These are phyloP conservation scores for Hippocampus comes DNA, from an alignment of 2,113 vertebrate species.

Conservation along the genomic window DNA sequence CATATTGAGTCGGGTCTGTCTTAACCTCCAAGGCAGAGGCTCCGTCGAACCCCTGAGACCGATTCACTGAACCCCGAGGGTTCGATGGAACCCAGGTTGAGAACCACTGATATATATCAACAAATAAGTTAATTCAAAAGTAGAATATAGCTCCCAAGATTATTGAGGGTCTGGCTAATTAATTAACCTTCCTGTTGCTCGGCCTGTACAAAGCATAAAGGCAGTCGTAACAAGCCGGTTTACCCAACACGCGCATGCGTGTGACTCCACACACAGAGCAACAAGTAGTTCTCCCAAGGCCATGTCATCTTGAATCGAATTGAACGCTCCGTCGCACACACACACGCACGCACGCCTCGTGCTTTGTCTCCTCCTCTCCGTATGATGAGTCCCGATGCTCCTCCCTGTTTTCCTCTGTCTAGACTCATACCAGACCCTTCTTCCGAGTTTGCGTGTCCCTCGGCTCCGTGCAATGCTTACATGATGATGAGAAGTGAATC, in stretches of 20 bases:
- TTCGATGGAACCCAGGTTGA: too few species aligned
- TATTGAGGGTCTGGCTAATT: background rate
- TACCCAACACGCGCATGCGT: conserved; percentile 13
- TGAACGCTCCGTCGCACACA: conserved; percentile 27
- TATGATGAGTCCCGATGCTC: conserved; percentile 52
- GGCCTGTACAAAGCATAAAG: background rate
- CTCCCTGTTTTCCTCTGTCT: conserved; percentile 51
- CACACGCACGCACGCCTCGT: conserved; percentile 28
- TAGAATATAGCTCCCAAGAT: background rate
- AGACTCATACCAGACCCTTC: conserved; percentile 49
- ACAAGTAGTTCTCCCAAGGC: conserved; percentile 46
- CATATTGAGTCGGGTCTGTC: too few species aligned
- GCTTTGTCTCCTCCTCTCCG: conserved; percentile 61
- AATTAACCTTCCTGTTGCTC: too few species aligned
- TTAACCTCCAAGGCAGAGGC: too few species aligned
- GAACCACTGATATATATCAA: too few species aligned
- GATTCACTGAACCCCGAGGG: too few species aligned
- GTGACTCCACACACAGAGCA: conserved; percentile 39
- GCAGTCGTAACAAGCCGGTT: background rate
- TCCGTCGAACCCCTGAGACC: too few species aligned
- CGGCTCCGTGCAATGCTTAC: conserved; percentile 28
- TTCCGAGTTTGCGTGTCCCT: conserved; percentile 45
- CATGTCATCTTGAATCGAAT: conserved; percentile 47
- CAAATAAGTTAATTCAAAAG: too few species aligned
- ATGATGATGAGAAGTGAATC: conserved; percentile 6